A percentile compares a stretch with the other conserved stretches of the same genome.
Conservation (phyloP, 1,140 invertebrate genomes). For the Eriosoma lanigerum region DNA sequence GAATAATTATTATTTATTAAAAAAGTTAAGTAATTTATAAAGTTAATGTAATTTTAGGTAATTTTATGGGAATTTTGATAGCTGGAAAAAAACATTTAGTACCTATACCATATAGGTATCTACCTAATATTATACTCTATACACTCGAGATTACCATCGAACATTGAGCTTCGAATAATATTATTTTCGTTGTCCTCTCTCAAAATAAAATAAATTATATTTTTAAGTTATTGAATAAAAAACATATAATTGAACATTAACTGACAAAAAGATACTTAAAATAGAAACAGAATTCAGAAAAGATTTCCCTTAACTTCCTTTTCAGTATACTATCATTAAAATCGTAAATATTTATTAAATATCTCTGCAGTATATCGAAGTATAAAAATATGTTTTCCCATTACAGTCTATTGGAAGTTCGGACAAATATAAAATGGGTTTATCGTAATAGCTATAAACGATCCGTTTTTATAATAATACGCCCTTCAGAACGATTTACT, state of each 20-base stretch:
- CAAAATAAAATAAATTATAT: no score
- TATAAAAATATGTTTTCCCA: constrained; percentile 11
- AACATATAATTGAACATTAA: background rate
- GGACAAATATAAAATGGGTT: constrained; percentile 2
- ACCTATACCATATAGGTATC: no score
- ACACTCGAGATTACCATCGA: background rate
- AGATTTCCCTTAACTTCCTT: background rate
- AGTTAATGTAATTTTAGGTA: no score
- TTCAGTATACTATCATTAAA: background rate
- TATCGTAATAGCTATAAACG: background rate
- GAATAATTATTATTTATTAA: no score
- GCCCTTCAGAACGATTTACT: constrained; percentile 4
- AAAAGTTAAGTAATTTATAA: no score
- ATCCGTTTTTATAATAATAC: constrained; percentile 25
- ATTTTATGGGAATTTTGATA: no score
- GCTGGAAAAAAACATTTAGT: no score
- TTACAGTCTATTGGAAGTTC: background rate
- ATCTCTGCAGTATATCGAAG: no score
- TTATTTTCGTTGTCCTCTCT: constrained; percentile 9
- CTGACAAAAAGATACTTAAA: background rate
- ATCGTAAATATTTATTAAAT: background rate
- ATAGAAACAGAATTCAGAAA: background rate
- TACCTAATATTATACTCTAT: background rate
- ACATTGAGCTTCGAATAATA: no score
- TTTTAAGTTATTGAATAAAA: no score